These are phyloP conservation scores for Marisa cornuarietis DNA, from an alignment of 1,140 invertebrate species.

Conservation along the genomic window DNA sequence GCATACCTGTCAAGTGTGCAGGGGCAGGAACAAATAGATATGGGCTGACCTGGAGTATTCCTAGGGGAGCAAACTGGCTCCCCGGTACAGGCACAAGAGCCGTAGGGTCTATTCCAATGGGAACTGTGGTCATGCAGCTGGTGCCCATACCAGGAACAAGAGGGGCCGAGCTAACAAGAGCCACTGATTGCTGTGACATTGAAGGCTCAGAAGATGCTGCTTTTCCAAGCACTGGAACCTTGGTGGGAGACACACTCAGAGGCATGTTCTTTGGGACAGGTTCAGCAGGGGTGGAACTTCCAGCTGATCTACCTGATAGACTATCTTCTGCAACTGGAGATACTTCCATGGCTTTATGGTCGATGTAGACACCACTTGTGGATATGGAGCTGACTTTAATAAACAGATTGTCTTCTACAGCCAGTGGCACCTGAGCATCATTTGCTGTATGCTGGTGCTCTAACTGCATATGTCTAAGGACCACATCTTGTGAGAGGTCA, in stretches of 20 bases:
- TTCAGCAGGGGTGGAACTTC: not conserved
- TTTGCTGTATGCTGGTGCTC: constrained; percentile 39
- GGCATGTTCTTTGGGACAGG: not conserved
- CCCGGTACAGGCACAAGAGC: not conserved
- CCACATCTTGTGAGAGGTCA: constrained; percentile 42
- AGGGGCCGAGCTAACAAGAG: not conserved
- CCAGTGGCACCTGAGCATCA: constrained; percentile 47
- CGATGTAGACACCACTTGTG: constrained; percentile 28
- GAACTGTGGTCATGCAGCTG: not conserved
- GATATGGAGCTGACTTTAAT: constrained; percentile 43
- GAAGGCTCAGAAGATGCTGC: not conserved
- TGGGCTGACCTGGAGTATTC: not conserved
- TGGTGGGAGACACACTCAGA: not conserved
- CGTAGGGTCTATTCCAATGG: not conserved
- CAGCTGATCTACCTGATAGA: not conserved
- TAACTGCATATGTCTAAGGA: constrained; percentile 44
- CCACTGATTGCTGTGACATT: not conserved
- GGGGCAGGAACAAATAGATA: not conserved
- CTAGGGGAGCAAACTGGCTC: not conserved
- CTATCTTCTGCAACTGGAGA: not conserved
- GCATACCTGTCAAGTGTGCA: not conserved
- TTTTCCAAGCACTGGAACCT: not conserved
- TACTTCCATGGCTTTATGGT: constrained; percentile 36
- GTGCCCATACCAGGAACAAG: too few species aligned
- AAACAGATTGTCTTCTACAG: constrained; percentile 53